These are phyloP conservation scores for Bombus impatiens DNA, from an alignment of 1,140 invertebrate genomes.

Conservation along the genomic window DNA sequence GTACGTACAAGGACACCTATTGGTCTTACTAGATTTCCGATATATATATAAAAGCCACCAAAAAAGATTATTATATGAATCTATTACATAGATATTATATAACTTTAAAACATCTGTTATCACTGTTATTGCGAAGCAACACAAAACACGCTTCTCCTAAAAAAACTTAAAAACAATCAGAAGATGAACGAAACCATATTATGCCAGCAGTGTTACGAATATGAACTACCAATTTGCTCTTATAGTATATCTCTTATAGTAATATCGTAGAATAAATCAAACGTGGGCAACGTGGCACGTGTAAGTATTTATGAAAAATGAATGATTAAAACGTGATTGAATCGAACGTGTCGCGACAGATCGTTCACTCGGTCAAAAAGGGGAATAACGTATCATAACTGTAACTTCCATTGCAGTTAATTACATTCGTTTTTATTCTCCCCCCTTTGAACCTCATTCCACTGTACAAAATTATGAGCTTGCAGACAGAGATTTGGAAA, in stretches of 20 bases:
- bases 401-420: neutral
- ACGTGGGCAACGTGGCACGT: neutral
- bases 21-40: neutral
- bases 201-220: neutral
- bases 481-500: constrained; percentile 11
- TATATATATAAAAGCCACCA: neutral
- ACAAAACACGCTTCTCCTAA: neutral
- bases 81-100: neutral
- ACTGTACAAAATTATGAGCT: neutral
- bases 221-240: neutral
- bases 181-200: neutral
- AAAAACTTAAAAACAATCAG: neutral
- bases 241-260: too few relatives aligned
- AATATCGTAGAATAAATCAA: neutral
- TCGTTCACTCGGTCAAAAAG: neutral
- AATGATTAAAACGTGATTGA: neutral
- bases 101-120: neutral
- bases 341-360: neutral
- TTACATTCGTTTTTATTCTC: neutral
- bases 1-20: neutral
- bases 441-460: neutral
- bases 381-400: neutral
- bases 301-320: neutral
- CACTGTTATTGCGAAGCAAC: neutral
- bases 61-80: neutral